Evolutionary conservation across 2,113 vertebrate species (phyloP).

Genomic region (Dromiciops gliroides): DNA sequence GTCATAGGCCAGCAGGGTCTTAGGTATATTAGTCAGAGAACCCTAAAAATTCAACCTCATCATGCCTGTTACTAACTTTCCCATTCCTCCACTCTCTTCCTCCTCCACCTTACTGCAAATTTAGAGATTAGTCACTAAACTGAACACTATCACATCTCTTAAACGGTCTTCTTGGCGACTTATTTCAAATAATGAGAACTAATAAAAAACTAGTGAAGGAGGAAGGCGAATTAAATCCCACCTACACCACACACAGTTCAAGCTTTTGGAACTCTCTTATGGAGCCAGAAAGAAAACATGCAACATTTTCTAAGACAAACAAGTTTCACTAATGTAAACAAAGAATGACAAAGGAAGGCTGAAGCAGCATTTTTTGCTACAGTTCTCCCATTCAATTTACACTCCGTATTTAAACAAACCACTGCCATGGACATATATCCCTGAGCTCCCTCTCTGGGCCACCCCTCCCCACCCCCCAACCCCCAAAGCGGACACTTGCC

Average conservation of each 20-base stretch:
- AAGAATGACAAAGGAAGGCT: constrained; percentile 74
- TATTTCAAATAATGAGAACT: background rate
- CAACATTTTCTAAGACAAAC: constrained; percentile 70
- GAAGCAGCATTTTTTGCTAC: constrained; percentile 37
- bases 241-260: constrained; percentile 17
- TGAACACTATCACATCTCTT: constrained; percentile 51
- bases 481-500: constrained; percentile 29
- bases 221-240: constrained; percentile 3
- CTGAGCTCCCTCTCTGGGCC: too few species aligned
- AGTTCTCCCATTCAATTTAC: background rate
- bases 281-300: constrained; percentile 39
- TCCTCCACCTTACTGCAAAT: constrained; percentile 70
- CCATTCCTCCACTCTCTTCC: constrained; percentile 12
- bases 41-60: constrained; percentile 66
- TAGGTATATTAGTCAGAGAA: constrained; percentile 68
- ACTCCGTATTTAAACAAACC: background rate
- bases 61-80: constrained; percentile 56
- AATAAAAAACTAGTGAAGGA: background rate
- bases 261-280: background rate
- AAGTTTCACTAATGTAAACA: constrained; percentile 75
- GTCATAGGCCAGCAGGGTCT: background rate
- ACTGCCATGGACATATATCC: background rate
- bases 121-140: constrained; percentile 71
- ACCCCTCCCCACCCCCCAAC: background rate
- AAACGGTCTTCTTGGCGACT: constrained; percentile 49